Percentiles rank a stretch among this genome's conserved stretches.
Evolutionary conservation across 64 coral and sea anemone species (phyloP).

Genomic region (Acropora yongei): DNA sequence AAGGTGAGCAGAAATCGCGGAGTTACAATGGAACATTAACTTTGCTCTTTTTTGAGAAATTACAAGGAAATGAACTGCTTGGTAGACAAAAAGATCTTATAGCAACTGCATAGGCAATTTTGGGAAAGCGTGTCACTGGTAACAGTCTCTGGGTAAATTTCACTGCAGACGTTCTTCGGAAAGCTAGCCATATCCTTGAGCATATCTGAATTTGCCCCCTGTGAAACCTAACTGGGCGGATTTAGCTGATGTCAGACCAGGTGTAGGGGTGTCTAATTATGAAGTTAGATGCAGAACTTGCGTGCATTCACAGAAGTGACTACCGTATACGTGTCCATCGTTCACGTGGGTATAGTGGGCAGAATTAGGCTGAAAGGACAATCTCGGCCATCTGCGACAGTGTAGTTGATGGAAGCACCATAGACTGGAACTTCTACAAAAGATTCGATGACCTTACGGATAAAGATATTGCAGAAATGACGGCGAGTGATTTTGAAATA

Average conservation of each 20-base stretch:
- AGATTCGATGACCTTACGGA: slow-evolving; percentile 56
- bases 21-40: slow-evolving; percentile 38
- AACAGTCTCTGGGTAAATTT: slow-evolving; percentile 10
- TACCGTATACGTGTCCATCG: slow-evolving; percentile 62
- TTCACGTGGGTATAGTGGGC: slow-evolving; percentile 31
- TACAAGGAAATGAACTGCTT: slow-evolving; percentile 39
- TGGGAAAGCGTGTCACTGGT: not conserved
- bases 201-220: slow-evolving; percentile 32
- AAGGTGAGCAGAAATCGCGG: not conserved
- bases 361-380: slow-evolving; percentile 74
- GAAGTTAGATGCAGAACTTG: slow-evolving; percentile 76
- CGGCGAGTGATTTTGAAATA: slow-evolving; percentile 45
- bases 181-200: slow-evolving; percentile 29
- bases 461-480: slow-evolving; percentile 33
- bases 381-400: slow-evolving; percentile 65
- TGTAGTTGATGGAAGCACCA: slow-evolving; percentile 64
- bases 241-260: slow-evolving; percentile 83
- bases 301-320: slow-evolving; percentile 13
- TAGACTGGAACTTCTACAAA: slow-evolving; percentile 66
- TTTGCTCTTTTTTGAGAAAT: slow-evolving; percentile 11
- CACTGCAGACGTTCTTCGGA: not conserved
- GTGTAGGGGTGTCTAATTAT: slow-evolving; percentile 76
- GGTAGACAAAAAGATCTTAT: slow-evolving; percentile 6
- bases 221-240: slow-evolving; percentile 75
- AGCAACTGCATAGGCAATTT: not conserved